Evolutionary conservation across 1,140 invertebrate genomes (phyloP).

Genomic region (Diorhabda carinulata): DNA sequence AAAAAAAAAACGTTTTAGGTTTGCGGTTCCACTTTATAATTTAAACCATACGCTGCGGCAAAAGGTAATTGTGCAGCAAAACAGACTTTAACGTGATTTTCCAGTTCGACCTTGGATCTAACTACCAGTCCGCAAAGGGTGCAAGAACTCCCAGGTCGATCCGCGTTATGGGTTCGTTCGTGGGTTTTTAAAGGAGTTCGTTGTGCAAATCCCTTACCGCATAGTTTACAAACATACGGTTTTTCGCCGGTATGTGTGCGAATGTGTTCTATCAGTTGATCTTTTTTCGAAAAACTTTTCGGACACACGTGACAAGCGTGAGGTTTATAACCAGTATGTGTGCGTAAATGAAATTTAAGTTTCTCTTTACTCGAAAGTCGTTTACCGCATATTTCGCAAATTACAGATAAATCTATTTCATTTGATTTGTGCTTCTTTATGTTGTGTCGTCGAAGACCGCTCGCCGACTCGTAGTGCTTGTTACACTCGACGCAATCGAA

Average conservation of each 20-base stretch:
- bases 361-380: conserved; percentile 66
- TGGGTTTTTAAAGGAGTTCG: conserved; percentile 61
- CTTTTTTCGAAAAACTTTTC: conserved; percentile 61
- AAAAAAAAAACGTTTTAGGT: neutral
- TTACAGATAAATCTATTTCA: conserved; percentile 39
- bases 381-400: conserved; percentile 74
- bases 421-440: conserved; percentile 34
- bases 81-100: conserved; percentile 17
- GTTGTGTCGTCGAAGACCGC: conserved; percentile 38
- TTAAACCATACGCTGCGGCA: neutral
- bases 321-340: conserved; percentile 70
- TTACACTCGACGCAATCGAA: conserved; percentile 40
- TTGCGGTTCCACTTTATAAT: conserved; percentile 7
- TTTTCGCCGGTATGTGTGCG: conserved; percentile 62
- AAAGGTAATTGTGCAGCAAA: conserved; percentile 6
- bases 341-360: conserved; percentile 64
- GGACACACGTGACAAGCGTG: conserved; percentile 64
- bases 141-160: conserved; percentile 64
- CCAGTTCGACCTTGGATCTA: conserved; percentile 4
- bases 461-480: conserved; percentile 41
- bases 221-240: conserved; percentile 62
- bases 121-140: conserved; percentile 18
- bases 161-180: conserved; percentile 60
- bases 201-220: conserved; percentile 75
- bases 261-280: conserved; percentile 58